A percentile compares a stretch with the other conserved stretches of the same genome.
Conservation (phyloP, 2,113 vertebrate species). For the Pteropus alecto region DNA sequence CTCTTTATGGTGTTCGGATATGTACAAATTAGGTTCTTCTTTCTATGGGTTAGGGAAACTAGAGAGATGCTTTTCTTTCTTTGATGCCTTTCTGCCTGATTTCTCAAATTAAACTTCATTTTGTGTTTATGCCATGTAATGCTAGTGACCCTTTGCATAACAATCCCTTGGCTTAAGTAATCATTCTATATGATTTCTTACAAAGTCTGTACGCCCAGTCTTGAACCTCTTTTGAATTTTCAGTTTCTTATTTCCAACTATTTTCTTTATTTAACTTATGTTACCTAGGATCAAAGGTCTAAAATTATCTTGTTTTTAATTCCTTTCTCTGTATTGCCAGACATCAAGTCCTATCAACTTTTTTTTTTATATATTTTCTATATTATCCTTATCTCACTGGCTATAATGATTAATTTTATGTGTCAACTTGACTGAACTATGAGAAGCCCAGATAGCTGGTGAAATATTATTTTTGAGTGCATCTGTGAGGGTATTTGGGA, state of each 20-base stretch:
- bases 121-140: neutral
- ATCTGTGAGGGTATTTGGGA: neutral
- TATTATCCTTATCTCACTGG: neutral
- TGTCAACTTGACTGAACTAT: neutral
- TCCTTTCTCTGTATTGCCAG: neutral
- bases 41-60: neutral
- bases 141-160: neutral
- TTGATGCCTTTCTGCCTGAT: neutral
- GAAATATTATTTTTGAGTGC: neutral
- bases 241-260: neutral
- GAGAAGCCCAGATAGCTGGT: neutral
- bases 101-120: neutral
- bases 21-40: neutral
- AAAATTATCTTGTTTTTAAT: neutral
- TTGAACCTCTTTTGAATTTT: neutral
- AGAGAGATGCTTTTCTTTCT: neutral
- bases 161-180: neutral
- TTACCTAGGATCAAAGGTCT: neutral
- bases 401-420: neutral
- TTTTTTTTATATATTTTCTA: neutral
- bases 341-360: neutral
- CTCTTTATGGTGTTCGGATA: neutral
- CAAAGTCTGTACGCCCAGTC: neutral
- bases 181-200: neutral
- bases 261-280: neutral